Evolutionary conservation across 2,113 vertebrate genomes (phyloP).

Genomic region (Sinocyclocheilus anshuiensis): DNA sequence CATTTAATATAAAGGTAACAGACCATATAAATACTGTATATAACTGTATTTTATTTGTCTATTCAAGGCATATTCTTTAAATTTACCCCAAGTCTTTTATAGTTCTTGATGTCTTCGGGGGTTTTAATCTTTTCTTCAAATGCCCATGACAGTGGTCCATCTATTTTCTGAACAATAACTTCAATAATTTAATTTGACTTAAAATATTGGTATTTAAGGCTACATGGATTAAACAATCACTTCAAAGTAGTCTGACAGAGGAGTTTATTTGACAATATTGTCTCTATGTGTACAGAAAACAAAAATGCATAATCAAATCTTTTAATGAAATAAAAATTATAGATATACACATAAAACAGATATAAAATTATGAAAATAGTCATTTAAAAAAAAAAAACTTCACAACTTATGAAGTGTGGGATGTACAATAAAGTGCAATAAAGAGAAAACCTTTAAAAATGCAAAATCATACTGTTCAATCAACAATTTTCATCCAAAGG

Average conservation of each 20-base stretch:
- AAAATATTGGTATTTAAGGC: no score
- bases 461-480: neutral
- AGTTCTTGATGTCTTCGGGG: neutral
- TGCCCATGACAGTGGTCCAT: no score
- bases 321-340: neutral
- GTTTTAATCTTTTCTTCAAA: neutral
- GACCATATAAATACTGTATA: neutral
- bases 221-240: neutral
- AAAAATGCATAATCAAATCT: neutral
- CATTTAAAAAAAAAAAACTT: no score
- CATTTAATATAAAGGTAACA: no score
- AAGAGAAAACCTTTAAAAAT: no score
- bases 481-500: neutral
- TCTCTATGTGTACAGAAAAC: no score
- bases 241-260: neutral
- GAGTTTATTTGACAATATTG: neutral
- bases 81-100: neutral
- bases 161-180: neutral
- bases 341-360: neutral
- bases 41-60: neutral
- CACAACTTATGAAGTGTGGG: no score
- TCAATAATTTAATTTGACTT: no score
- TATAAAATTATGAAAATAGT: neutral
- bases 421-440: no score
- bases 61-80: neutral